Conservation (phyloP, 2,888 invertebrate genomes). For the Ormia ochracea region DNA sequence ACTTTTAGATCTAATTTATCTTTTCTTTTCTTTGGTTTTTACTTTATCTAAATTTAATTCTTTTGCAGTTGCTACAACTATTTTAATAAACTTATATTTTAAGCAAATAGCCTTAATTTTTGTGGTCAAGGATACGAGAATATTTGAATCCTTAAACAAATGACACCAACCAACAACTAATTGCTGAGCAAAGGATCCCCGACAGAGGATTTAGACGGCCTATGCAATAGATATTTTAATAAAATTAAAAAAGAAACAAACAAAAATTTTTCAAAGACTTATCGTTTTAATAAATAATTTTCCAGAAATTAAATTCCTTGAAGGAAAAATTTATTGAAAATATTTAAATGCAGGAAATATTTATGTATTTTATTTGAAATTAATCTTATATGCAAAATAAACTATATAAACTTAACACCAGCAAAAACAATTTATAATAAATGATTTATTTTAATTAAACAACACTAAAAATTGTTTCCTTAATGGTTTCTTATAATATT, state of each 20-base stretch:
- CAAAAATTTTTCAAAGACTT: too few relatives aligned
- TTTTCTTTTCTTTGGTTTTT: neutral
- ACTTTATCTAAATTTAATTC: neutral
- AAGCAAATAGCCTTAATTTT: neutral
- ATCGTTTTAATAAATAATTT: neutral
- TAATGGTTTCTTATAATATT: too few relatives aligned
- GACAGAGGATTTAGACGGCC: neutral
- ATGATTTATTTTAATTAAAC: too few relatives aligned
- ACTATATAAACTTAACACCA: too few relatives aligned
- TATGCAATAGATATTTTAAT: too few relatives aligned
- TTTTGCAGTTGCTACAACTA: neutral
- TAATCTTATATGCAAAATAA: too few relatives aligned
- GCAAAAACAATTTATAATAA: too few relatives aligned
- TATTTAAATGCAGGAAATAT: slow-evolving; percentile 3
- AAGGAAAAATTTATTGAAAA: neutral
- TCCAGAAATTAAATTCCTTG: neutral
- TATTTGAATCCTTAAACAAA: neutral
- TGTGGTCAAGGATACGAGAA: neutral
- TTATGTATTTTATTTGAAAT: neutral
- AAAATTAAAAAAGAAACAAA: too few relatives aligned
- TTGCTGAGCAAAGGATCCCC: neutral
- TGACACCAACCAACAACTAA: neutral
- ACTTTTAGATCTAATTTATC: too few relatives aligned
- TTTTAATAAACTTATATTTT: neutral
- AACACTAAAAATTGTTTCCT: too few relatives aligned